These are phyloP conservation scores for Bubalus kerabau DNA, from an alignment of 2,113 vertebrate species.

Conservation along the genomic window DNA sequence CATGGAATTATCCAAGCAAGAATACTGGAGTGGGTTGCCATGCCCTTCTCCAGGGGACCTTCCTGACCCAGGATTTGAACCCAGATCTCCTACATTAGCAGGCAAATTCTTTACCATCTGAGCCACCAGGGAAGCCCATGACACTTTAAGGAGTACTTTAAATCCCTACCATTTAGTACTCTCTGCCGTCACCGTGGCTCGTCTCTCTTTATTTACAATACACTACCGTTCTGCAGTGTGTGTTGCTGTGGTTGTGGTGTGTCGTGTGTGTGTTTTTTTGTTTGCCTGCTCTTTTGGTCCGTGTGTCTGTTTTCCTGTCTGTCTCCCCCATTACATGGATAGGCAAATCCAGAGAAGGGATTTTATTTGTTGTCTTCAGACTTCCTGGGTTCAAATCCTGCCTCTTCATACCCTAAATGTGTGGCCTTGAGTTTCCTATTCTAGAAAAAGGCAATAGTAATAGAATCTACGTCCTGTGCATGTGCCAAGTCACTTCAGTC, in stretches of 20 bases:
- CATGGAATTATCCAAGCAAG: background rate
- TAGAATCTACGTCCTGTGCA: too few species aligned
- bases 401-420: background rate
- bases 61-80: background rate
- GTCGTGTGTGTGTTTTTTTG: background rate
- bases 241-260: background rate
- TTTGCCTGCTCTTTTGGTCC: background rate
- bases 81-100: background rate
- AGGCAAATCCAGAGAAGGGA: background rate
- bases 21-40: background rate
- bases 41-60: background rate
- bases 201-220: background rate
- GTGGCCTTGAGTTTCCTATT: background rate
- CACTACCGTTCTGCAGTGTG: background rate
- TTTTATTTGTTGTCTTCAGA: background rate
- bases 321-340: background rate
- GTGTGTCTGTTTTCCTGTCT: background rate
- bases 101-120: background rate
- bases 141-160: background rate
- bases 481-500: background rate
- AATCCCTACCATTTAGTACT: background rate
- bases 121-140: background rate
- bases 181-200: accelerated
- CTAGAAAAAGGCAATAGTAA: background rate
- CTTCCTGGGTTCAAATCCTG: background rate